Conservation (phyloP, 2,113 vertebrate genomes). For the Glareola pratincola region DNA sequence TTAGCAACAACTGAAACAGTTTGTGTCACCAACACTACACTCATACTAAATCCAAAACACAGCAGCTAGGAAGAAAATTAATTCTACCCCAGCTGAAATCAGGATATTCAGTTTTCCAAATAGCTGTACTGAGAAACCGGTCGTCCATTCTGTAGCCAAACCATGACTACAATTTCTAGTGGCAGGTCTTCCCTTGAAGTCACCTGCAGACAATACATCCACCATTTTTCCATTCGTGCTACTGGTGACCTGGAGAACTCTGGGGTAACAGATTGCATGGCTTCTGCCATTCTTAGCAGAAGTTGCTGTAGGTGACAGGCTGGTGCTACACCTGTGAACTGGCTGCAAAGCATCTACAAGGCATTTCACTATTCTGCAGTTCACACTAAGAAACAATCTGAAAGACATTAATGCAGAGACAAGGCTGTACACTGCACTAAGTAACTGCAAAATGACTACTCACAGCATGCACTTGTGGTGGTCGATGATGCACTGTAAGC, state of each 20-base stretch:
- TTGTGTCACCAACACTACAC: background rate
- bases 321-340: background rate
- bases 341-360: background rate
- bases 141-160: background rate
- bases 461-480: slow-evolving; percentile 74
- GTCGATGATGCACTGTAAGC: slow-evolving; percentile 83
- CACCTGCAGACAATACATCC: background rate
- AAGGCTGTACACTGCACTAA: background rate
- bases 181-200: background rate
- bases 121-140: background rate
- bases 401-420: background rate
- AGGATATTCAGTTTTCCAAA: background rate
- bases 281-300: background rate
- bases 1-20: background rate
- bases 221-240: background rate
- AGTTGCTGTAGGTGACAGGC: background rate
- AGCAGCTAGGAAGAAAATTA: background rate
- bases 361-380: background rate
- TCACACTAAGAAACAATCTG: background rate
- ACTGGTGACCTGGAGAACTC: background rate
- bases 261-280: background rate
- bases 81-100: background rate
- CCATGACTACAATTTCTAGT: background rate
- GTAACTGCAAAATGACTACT: background rate
- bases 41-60: background rate